Evolutionary conservation across 2,888 invertebrate species (phyloP).

Genomic region (Pocota personata): DNA sequence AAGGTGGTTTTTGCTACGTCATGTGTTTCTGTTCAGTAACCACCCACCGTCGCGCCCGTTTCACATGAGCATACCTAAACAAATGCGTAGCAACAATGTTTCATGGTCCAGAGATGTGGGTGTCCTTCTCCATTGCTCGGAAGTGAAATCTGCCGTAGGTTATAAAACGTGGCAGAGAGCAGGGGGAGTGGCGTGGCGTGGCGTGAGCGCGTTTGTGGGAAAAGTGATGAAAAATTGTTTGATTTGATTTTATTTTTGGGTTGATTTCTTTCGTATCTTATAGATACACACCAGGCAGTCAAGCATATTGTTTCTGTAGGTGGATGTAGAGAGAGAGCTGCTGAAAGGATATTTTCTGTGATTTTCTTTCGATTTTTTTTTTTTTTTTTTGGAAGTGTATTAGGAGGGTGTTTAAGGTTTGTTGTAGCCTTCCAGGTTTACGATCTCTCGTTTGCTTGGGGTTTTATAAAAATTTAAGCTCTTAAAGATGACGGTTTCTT

Average conservation of each 20-base stretch:
- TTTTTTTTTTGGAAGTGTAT: slow-evolving; percentile 40
- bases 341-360: slow-evolving; percentile 63
- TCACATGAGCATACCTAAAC: slow-evolving; percentile 30
- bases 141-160: slow-evolving; percentile 4
- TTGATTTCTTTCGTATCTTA: slow-evolving; percentile 60
- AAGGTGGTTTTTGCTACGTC: slow-evolving; percentile 39
- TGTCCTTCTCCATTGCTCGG: background rate
- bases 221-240: slow-evolving; percentile 71
- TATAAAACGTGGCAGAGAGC: background rate
- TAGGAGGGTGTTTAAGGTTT: slow-evolving; percentile 52
- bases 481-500: slow-evolving; percentile 65
- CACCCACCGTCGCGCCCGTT: slow-evolving; percentile 4
- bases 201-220: slow-evolving; percentile 55
- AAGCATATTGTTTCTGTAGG: slow-evolving; percentile 61
- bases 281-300: slow-evolving; percentile 41
- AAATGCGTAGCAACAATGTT: slow-evolving; percentile 51
- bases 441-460: background rate
- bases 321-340: background rate
- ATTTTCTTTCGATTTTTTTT: slow-evolving; percentile 55
- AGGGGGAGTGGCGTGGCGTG: background rate
- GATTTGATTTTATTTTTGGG: slow-evolving; percentile 71
- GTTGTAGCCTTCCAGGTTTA: slow-evolving; percentile 46
- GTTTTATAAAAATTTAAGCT: slow-evolving; percentile 44
- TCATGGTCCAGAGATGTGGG: slow-evolving; percentile 36
- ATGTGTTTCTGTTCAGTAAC: slow-evolving; percentile 24